Percentiles rank a stretch among this genome's conserved stretches.
Conservation (phyloP, 1,140 invertebrate species). For the Drosophila auraria region DNA sequence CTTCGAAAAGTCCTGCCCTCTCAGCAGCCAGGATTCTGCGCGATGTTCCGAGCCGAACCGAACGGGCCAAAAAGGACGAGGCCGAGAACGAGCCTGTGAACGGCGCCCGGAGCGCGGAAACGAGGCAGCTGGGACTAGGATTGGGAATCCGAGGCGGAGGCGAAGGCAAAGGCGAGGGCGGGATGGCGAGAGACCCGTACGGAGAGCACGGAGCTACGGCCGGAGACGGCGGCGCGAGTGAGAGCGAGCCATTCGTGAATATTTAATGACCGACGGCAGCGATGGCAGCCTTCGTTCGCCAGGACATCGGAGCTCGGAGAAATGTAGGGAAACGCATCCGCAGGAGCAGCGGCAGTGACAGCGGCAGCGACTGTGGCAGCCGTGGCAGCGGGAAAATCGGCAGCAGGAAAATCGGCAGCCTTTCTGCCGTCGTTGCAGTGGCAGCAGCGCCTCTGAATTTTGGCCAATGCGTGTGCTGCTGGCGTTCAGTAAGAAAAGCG, state of each 20-base stretch:
- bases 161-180: conserved; percentile 17
- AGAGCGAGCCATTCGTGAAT: conserved; percentile 83
- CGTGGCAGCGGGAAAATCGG: conserved; percentile 38
- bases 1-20: conserved; percentile 30
- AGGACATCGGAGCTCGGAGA: conserved; percentile 46
- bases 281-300: conserved; percentile 54
- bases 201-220: conserved; percentile 39
- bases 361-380: conserved; percentile 22
- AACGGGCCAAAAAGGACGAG: conserved; percentile 43
- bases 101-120: conserved; percentile 53
- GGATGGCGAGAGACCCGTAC: conserved; percentile 45
- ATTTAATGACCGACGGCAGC: conserved; percentile 74
- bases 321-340: conserved; percentile 76
- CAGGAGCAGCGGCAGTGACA: conserved; percentile 17
- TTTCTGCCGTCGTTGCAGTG: conserved; percentile 58
- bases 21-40: conserved; percentile 61
- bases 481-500: conserved; percentile 85
- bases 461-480: conserved; percentile 81
- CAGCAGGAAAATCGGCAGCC: conserved; percentile 47
- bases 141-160: conserved; percentile 19
- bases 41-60: conserved; percentile 49
- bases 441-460: conserved; percentile 66
- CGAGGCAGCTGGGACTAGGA: conserved; percentile 30
- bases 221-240: conserved; percentile 64
- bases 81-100: conserved; percentile 33